These are phyloP conservation scores for Lasius platythorax DNA, from an alignment of 2,888 invertebrate genomes.

Conservation along the genomic window DNA sequence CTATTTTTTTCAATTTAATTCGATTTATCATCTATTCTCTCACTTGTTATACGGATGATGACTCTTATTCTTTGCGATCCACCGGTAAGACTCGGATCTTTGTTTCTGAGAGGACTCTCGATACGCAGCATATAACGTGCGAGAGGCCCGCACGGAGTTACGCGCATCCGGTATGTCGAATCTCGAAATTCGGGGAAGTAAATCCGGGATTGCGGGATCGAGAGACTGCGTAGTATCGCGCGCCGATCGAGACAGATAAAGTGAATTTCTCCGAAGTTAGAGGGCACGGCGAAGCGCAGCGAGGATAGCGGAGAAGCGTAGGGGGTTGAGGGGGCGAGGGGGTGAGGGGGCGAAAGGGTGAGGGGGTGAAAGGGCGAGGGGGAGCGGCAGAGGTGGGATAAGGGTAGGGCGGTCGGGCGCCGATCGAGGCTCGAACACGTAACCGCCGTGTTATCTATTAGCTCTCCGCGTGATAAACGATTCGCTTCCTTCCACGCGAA, in stretches of 20 bases:
- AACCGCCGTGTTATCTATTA: conserved; percentile 81
- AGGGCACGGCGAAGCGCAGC: background rate
- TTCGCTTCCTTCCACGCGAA: conserved; percentile 79
- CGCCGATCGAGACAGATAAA: conserved; percentile 75
- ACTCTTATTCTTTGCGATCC: background rate
- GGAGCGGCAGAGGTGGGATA: background rate
- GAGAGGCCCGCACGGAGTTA: conserved; percentile 31
- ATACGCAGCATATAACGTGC: conserved; percentile 4
- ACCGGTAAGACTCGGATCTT: background rate
- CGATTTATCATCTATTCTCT: background rate
- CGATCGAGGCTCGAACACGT: conserved; percentile 74
- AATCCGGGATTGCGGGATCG: conserved; percentile 52
- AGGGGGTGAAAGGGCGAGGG: background rate
- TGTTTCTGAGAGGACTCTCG: conserved; percentile 7
- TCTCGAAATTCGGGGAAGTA: conserved; percentile 48
- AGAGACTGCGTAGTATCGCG: conserved; percentile 54
- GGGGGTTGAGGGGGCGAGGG: background rate
- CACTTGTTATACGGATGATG: background rate
- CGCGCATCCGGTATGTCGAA: conserved; percentile 62
- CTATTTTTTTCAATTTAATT: background rate
- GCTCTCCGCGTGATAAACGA: conserved; percentile 79
- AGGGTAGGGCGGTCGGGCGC: conserved; percentile 42
- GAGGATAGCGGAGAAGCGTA: background rate
- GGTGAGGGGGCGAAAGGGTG: too few relatives aligned
- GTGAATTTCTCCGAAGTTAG: conserved; percentile 62